Evolutionary conservation across 1,140 invertebrate species (phyloP).

Genomic region (Archivesica marissinica): DNA sequence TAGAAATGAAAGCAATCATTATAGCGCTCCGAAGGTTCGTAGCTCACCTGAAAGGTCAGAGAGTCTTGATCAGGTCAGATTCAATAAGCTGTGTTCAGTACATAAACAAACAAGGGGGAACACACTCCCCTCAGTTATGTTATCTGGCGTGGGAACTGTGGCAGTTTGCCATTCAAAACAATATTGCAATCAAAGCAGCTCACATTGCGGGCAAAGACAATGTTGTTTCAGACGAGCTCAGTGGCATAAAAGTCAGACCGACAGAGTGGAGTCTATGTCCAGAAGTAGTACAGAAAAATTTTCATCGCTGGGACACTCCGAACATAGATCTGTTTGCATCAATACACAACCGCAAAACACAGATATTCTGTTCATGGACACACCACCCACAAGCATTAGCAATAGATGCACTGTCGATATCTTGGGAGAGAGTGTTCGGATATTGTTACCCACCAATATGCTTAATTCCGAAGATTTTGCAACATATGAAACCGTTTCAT

Average conservation of each 20-base stretch:
- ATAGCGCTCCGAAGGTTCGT: not conserved
- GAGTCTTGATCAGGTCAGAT: constrained; percentile 31
- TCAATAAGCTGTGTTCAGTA: constrained; percentile 41
- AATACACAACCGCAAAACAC: constrained; percentile 25
- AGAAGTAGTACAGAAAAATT: constrained; percentile 8
- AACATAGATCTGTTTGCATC: constrained; percentile 64
- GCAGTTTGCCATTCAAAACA: constrained; percentile 23
- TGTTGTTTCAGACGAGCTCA: constrained; percentile 31
- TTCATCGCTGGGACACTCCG: constrained; percentile 28
- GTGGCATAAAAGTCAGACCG: not conserved
- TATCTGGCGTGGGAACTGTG: constrained; percentile 35
- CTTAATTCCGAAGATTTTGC: constrained; percentile 41
- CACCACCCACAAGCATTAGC: constrained; percentile 42
- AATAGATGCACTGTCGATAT: constrained; percentile 59
- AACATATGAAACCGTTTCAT: constrained; percentile 44
- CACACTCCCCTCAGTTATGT: constrained; percentile 8
- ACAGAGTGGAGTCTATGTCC: constrained; percentile 37
- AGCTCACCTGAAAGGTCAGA: not conserved
- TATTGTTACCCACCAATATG: constrained; percentile 61
- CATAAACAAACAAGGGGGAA: constrained; percentile 46
- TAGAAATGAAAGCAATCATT: constrained; percentile 39
- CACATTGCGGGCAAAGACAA: constrained; percentile 39
- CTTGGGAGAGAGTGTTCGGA: constrained; percentile 54
- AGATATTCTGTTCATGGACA: constrained; percentile 29
- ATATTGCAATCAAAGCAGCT: constrained; percentile 38